Percentiles rank a stretch among this genome's conserved stretches.
Conservation (phyloP, 1,140 invertebrate species). For the Arctopsyche grandis region DNA sequence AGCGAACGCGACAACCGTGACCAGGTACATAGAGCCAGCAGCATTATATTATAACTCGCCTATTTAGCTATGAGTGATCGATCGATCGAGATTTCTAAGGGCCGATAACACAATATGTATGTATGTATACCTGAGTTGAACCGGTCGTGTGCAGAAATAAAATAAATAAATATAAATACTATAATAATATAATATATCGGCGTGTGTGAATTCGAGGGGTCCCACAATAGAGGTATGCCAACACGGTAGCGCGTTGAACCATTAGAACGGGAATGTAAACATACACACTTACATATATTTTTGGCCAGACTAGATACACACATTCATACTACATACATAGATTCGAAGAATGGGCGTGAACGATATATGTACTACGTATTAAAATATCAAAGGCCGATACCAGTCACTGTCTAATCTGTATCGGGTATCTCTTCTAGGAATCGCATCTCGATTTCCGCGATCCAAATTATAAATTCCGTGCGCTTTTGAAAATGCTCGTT, state of each 20-base stretch:
- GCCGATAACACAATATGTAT: background rate
- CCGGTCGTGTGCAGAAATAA: background rate
- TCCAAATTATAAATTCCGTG: no score
- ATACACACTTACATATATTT: conserved; percentile 19
- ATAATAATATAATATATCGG: background rate
- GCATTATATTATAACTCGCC: no score
- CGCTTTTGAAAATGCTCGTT: no score
- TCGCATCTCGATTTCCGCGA: no score
- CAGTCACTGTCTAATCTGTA: no score
- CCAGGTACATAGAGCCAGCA: no score
- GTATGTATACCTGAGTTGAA: background rate
- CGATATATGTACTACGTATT: background rate
- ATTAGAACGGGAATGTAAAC: conserved; percentile 29
- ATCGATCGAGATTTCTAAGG: background rate
- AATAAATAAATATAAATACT: background rate
- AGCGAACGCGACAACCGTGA: no score
- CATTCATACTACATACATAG: no score
- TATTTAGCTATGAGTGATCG: background rate
- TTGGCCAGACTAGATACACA: background rate
- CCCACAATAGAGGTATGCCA: conserved; percentile 4
- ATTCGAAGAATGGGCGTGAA: conserved; percentile 20
- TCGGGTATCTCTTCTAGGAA: no score
- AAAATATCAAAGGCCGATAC: conserved; percentile 11
- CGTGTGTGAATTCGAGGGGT: background rate
- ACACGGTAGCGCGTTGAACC: conserved; percentile 13